Evolutionary conservation across 2,113 vertebrate species (phyloP).

Genomic region (Glaucomys volans): DNA sequence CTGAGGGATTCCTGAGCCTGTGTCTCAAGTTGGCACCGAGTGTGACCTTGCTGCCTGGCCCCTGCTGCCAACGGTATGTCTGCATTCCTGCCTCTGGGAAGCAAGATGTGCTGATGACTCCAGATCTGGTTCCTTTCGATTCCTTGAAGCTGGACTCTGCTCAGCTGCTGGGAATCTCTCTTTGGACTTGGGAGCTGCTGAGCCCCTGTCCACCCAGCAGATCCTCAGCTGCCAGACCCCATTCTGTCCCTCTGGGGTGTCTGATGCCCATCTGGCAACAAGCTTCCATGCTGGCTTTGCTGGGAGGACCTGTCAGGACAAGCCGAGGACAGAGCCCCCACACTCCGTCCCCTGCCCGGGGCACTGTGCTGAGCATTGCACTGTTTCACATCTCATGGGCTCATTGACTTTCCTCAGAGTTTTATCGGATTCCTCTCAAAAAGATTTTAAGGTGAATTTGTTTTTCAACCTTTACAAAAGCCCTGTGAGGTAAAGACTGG

Average conservation of each 20-base stretch:
- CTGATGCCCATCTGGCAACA: accelerated
- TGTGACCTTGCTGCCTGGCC: background rate
- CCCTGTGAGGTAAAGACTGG: background rate
- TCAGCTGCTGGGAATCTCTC: background rate
- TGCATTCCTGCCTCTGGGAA: background rate
- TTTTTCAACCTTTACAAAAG: constrained; percentile 40
- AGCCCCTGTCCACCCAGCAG: background rate
- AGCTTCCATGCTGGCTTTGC: background rate
- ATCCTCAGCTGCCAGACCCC: background rate
- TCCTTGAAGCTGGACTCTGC: background rate
- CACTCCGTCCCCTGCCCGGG: accelerated
- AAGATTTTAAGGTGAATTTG: constrained; percentile 48
- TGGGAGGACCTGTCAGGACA: background rate
- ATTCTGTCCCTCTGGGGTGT: background rate
- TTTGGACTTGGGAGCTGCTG: background rate
- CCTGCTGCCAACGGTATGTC: background rate
- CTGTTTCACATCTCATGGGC: background rate
- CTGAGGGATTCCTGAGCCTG: background rate
- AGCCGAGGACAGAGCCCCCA: background rate
- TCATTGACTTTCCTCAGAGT: background rate
- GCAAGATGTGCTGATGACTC: background rate
- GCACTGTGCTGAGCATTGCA: accelerated
- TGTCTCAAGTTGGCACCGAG: background rate
- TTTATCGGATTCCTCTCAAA: background rate
- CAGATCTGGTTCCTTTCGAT: background rate